Percentiles rank a stretch among this genome's conserved stretches.
These are phyloP conservation scores for Hippasteria phrygiana DNA, from an alignment of 53 echinoderm and acorn worm genomes.

Conservation along the genomic window DNA sequence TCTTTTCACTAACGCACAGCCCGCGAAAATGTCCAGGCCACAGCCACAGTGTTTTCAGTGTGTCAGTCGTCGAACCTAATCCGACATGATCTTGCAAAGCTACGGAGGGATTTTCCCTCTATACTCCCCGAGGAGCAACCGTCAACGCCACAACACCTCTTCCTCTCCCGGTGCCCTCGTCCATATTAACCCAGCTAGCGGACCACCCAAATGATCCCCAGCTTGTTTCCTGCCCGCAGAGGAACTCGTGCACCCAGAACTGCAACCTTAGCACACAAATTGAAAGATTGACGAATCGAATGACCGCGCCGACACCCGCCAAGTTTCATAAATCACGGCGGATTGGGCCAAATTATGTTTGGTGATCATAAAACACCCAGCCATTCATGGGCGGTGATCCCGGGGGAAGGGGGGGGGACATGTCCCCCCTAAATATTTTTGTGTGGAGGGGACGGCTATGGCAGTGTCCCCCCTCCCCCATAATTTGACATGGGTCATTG, in stretches of 20 bases:
- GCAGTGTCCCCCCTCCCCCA: too few species aligned
- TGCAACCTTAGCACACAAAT: background rate
- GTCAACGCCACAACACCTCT: background rate
- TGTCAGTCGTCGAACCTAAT: constrained; percentile 26
- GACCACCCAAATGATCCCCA: constrained; percentile 31
- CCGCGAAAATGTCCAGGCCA: background rate
- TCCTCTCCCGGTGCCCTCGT: background rate
- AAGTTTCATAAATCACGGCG: background rate
- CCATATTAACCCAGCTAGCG: background rate
- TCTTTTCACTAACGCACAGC: background rate
- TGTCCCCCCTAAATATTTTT: too few species aligned
- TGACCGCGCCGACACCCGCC: background rate
- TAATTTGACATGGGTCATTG: too few species aligned
- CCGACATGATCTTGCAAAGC: constrained; percentile 15
- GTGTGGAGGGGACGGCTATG: too few species aligned
- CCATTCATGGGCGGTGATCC: background rate
- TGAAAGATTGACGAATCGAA: constrained; percentile 25
- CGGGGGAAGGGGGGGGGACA: background rate
- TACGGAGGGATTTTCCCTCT: constrained; percentile 18
- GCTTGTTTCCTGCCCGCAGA: background rate
- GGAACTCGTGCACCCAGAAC: background rate
- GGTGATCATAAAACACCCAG: background rate
- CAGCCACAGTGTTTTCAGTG: constrained; percentile 26
- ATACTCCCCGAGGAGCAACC: background rate
- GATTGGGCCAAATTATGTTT: background rate